Base-by-base conservation (phyloP, 2,888 invertebrate species). In the Phytoseiulus persimilis region DNA sequence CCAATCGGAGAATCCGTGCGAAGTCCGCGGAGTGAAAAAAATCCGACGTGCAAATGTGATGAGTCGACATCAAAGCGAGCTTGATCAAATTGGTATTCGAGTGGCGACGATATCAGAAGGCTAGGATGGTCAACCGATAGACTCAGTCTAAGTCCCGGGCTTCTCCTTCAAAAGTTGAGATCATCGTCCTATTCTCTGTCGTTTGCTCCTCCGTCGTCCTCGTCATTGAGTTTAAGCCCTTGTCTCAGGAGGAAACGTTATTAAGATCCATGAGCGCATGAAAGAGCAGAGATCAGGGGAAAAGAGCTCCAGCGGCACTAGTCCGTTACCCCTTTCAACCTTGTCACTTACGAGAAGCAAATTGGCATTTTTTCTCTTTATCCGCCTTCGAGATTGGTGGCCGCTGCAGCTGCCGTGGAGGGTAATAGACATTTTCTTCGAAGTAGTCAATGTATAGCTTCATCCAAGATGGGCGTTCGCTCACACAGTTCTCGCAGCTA, bases 331-430 rank as follows among this genome's bases (percentile, higher is more conserved):
- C 65, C 65, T 28, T 14, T 65, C 65, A 65, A 14, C 65, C 65
- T 65, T 65, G 65, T 65, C 65, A 65, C 65, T 65, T 65, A 65
- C 65, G 65, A 65, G 65, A 65, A 65, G 65, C 65, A 65, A 65
- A 65, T 65, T 65, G 65, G 65, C 65, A 65, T 65, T 65, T 65
- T 65, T 65, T 65, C 65, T 65, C 65, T 18, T 65, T 65, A 6
- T 65, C 65, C 28, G 65, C 65, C 65, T 28, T 28, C 65, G 65
- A 6, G 14, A 65, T 65, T 28, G 65, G 65, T 65, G 65, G 28
- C 65, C 28, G 23, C 28, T 28, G 65, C 65, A 23, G 65, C 65
- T 65, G 39, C 39, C 9, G 39, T 39, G 14, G 65, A 65, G 65
- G 18, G 65, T 65, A 65, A 65, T 65, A 65, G 65, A 65, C 65